phyloP scores from a whole-genome alignment of 2,797 vertebrate genomes.

The Danio aesculapii region DNA sequence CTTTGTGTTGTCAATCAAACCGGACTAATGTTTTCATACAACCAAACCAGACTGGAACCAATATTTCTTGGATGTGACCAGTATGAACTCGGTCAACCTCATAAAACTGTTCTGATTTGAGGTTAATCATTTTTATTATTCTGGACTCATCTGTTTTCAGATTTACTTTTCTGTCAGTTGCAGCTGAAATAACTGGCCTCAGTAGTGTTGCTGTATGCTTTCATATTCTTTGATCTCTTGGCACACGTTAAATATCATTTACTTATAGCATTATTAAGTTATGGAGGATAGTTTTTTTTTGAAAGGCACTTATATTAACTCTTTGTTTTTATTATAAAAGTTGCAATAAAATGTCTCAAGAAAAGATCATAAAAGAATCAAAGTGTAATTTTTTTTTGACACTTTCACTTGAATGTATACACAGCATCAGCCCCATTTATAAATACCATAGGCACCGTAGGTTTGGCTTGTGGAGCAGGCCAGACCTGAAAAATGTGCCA shows the following conservation, averaged over 20 bases:
- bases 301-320: neutral
- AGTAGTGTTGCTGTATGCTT: conserved; percentile 5
- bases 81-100: conserved; percentile 26
- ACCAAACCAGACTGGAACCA: conserved; percentile 33
- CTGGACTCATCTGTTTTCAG: neutral
- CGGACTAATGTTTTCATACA: conserved; percentile 36
- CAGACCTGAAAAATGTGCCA: no score
- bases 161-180: conserved; percentile 1
- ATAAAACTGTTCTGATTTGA: neutral
- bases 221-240: conserved; percentile 3
- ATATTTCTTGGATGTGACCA: conserved; percentile 32
- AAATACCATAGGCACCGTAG: no score
- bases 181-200: conserved; percentile 26
- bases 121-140: conserved; percentile 27
- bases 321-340: no score
- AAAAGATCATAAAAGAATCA: no score
- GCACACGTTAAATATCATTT: neutral
- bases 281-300: neutral
- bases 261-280: neutral
- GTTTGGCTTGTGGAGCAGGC: no score
- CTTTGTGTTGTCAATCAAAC: conserved; percentile 38
- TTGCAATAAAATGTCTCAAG: no score
- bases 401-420: no score
- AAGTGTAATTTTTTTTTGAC: no score
- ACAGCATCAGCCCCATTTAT: no score